Evolutionary conservation across 2,888 invertebrate species (phyloP), one percentile per base, ranked within the genome.

Genomic region (Fragum fragum): DNA sequence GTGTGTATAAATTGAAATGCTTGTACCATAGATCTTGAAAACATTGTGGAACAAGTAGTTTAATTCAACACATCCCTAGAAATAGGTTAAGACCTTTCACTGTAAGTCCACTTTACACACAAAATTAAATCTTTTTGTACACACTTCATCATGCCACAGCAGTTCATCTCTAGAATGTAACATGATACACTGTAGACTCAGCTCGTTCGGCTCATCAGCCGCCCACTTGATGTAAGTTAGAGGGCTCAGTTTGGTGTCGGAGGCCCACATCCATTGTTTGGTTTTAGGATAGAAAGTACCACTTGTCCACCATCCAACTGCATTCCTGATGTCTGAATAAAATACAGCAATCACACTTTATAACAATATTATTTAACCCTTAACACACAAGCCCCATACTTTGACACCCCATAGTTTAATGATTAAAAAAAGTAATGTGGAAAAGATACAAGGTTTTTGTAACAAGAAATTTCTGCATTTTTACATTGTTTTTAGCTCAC

Each of bases 241-340:
- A 5, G 91, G 91, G 68, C 82, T 82, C 23, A 88, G 87, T 63
- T 87, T 81, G 18, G 85, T 79, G 53, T 87, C 84, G 0, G 87
- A 89, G 1, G 90, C 88, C 93, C 93, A 93, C 90, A 92, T 91
- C 93, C 93, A 93, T 71, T 89, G 87, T 73, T 89, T 90, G 52
- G 87, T 90, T 57, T 88, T 89, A 21, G 85, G 79, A 23, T 90
- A 73, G 81, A 89, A 92, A 76, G 89, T 90, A 9, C 92, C 93
- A 70, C 91, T 90, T 9, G 92, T 92, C 92, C 92, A 92, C 92
- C 92, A 92, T 23, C 90, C 91, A 21, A 59, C 66, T 7, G 86
- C 88, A 21, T 87, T 59, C 28, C 80, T 73, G 59, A 81, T 79
- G 3, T 81, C 91, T 91, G 42, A 59, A 42, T 21, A 23, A n/a